These are phyloP conservation scores for Nyctibius bracteatus DNA, from an alignment of 2,113 vertebrate genomes.

Conservation along the genomic window DNA sequence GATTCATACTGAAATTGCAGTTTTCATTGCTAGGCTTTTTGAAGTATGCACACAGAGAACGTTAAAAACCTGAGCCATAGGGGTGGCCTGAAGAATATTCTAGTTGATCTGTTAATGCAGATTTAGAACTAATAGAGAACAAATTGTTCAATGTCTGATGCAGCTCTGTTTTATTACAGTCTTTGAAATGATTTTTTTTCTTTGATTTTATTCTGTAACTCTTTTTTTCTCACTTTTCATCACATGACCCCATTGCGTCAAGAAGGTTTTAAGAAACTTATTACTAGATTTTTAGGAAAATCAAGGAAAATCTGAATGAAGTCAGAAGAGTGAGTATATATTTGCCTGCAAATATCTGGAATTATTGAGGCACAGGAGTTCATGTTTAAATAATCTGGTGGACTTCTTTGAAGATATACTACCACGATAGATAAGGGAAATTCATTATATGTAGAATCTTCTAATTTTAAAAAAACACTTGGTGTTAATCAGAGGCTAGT, in stretches of 20 bases:
- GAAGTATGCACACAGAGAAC: background rate
- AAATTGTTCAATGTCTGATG: background rate
- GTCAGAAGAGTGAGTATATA: background rate
- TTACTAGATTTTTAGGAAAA: background rate
- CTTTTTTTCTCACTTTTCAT: background rate
- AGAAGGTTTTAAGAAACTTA: background rate
- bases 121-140: background rate
- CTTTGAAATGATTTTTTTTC: background rate
- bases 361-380: background rate
- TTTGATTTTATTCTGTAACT: background rate
- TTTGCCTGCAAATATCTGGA: background rate
- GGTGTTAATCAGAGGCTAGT: background rate
- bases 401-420: conserved; percentile 4
- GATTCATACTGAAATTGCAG: background rate
- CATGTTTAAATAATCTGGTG: background rate
- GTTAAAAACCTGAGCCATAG: background rate
- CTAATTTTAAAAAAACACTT: background rate
- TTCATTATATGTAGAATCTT: background rate
- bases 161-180: background rate
- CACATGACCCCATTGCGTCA: background rate
- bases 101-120: background rate
- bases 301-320: background rate
- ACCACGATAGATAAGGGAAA: conserved; percentile 5
- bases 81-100: background rate
- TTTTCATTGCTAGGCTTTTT: background rate